phyloP scores from a whole-genome alignment of 2,113 vertebrate genomes.

The Charina bottae region DNA sequence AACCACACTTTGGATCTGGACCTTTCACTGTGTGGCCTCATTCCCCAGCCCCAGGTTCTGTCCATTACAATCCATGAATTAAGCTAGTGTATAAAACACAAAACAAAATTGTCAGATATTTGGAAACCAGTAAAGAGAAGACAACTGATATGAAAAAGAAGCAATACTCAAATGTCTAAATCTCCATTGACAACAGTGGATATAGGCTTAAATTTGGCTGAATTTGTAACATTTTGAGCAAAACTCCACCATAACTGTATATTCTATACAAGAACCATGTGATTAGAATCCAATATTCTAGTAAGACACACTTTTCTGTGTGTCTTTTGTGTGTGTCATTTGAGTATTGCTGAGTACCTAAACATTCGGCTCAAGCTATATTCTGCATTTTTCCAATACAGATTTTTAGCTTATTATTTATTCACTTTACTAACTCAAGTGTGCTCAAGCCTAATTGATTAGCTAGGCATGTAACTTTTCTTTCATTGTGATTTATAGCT shows the following conservation, averaged over 20 bases:
- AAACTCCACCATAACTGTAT: neutral
- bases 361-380: neutral
- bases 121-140: neutral
- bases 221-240: neutral
- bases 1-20: neutral
- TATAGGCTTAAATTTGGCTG: neutral
- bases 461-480: neutral
- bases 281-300: neutral
- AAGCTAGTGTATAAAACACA: neutral
- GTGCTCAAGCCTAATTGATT: neutral
- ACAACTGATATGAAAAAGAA: neutral
- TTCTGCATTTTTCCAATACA: neutral
- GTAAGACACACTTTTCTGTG: neutral
- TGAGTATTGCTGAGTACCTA: neutral
- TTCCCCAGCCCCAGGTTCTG: neutral
- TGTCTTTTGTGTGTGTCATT: too few species aligned
- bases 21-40: neutral
- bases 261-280: neutral
- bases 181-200: neutral
- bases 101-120: neutral
- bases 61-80: neutral
- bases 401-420: neutral
- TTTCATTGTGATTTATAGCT: neutral
- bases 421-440: neutral
- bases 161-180: neutral